phyloP scores from a whole-genome alignment of 2,113 vertebrate species.

The Symphodus melops region DNA sequence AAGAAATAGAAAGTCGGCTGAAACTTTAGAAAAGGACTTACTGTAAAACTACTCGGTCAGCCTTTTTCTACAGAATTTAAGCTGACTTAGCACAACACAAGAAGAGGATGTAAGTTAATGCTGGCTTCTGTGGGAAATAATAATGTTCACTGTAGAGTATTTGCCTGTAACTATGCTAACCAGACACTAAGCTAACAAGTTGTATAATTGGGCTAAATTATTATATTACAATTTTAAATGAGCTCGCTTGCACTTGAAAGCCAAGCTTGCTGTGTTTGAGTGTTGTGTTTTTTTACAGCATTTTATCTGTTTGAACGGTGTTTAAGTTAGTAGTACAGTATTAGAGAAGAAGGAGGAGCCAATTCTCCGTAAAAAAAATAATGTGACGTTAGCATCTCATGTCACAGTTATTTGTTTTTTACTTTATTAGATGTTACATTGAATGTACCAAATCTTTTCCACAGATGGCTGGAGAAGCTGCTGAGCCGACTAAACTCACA shows the following conservation, averaged over 20 bases:
- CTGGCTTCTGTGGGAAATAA: neutral
- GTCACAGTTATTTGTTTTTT: too few relatives aligned
- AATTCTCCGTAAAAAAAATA: too few relatives aligned
- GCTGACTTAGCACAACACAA: neutral
- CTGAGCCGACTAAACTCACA: slow-evolving; percentile 7
- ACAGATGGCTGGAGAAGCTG: slow-evolving; percentile 68
- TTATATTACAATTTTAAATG: too few relatives aligned
- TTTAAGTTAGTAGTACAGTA: neutral
- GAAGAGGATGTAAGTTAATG: neutral
- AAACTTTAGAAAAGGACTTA: neutral
- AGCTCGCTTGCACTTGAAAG: neutral
- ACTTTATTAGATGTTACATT: too few relatives aligned
- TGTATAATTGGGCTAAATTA: too few relatives aligned
- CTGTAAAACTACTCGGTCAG: neutral
- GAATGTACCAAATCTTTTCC: neutral
- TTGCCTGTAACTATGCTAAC: neutral
- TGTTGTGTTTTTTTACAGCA: neutral
- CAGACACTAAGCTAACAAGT: neutral
- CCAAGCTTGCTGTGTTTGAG: too few relatives aligned
- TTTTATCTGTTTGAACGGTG: neutral
- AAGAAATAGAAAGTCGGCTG: slow-evolving; percentile 18
- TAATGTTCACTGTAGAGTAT: neutral
- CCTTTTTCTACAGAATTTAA: neutral
- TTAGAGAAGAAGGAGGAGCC: rapidly evolving
- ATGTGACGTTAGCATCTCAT: too few relatives aligned